phyloP scores from a whole-genome alignment of 2,888 invertebrate species.

The Zaprionus bogoriensis region DNA sequence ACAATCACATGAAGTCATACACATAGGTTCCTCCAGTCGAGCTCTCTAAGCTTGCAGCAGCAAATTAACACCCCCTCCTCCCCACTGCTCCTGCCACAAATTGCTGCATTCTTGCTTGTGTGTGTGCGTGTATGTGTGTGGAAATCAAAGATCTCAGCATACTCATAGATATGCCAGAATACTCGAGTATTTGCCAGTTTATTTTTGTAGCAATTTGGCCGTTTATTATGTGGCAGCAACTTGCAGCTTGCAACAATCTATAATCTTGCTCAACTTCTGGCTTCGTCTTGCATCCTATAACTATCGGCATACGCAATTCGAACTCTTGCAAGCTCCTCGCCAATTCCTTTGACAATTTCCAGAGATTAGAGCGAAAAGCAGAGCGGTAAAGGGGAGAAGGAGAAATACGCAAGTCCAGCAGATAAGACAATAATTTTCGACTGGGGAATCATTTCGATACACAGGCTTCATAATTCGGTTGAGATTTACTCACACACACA shows the following conservation, averaged over 20 bases:
- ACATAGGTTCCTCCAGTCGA: constrained; percentile 4
- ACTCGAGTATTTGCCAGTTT: neutral
- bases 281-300: neutral
- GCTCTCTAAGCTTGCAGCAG: constrained; percentile 15
- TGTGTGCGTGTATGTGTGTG: too few relatives aligned
- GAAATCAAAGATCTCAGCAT: neutral
- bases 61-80: constrained; percentile 11
- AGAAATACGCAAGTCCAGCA: neutral
- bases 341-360: neutral
- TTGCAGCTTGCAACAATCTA: neutral
- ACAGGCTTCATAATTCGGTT: neutral
- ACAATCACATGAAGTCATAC: constrained; percentile 40
- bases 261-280: neutral
- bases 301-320: neutral
- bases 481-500: too few relatives aligned
- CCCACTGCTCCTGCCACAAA: neutral
- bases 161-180: too few relatives aligned
- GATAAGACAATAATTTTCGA: neutral
- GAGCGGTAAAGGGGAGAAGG: neutral
- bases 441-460: neutral
- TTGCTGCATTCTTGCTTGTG: neutral
- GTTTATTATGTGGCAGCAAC: neutral
- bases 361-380: neutral
- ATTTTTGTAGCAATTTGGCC: neutral
- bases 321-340: neutral